Evolutionary conservation across 2,888 invertebrate species (phyloP).

Genomic region (Plagiodera versicolora): DNA sequence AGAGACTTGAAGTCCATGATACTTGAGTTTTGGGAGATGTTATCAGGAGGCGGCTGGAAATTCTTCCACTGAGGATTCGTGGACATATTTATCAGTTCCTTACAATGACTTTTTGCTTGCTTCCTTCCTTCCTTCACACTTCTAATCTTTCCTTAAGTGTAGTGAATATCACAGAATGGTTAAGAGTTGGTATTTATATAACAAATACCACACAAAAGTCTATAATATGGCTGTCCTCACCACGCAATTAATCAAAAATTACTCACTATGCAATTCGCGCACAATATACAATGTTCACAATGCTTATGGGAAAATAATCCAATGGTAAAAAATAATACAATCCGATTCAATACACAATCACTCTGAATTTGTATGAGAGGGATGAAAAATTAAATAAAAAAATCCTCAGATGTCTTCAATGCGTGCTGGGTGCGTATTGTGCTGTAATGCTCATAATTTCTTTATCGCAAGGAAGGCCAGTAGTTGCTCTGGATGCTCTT

Average conservation of each 20-base stretch:
- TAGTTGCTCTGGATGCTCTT: slow-evolving; percentile 51
- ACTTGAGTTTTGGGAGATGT: slow-evolving; percentile 78
- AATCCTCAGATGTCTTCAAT: slow-evolving; percentile 89
- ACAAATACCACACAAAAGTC: slow-evolving; percentile 46
- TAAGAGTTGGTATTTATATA: slow-evolving; percentile 47
- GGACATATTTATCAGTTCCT: slow-evolving; percentile 61
- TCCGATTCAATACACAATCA: slow-evolving; percentile 53
- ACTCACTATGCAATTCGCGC: slow-evolving; percentile 39
- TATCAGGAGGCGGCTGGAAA: slow-evolving; percentile 85
- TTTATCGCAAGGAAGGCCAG: slow-evolving; percentile 47
- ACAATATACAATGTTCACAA: slow-evolving; percentile 43
- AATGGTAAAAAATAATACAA: slow-evolving; percentile 40
- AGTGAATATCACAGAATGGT: slow-evolving; percentile 67
- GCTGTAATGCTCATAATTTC: slow-evolving; percentile 54
- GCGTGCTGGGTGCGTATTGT: slow-evolving; percentile 82
- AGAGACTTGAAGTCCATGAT: slow-evolving; percentile 81
- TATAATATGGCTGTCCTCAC: slow-evolving; percentile 48
- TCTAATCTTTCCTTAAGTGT: slow-evolving; percentile 54
- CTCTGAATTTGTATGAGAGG: slow-evolving; percentile 53
- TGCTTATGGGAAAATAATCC: slow-evolving; percentile 37
- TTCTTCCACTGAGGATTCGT: slow-evolving; percentile 87
- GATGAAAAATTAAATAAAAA: slow-evolving; percentile 56
- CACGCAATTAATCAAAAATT: slow-evolving; percentile 30
- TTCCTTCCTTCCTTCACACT: slow-evolving; percentile 47
- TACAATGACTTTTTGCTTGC: slow-evolving; percentile 40